These are phyloP conservation scores for Platichthys flesus DNA, from an alignment of 2,113 vertebrate species.

Conservation along the genomic window DNA sequence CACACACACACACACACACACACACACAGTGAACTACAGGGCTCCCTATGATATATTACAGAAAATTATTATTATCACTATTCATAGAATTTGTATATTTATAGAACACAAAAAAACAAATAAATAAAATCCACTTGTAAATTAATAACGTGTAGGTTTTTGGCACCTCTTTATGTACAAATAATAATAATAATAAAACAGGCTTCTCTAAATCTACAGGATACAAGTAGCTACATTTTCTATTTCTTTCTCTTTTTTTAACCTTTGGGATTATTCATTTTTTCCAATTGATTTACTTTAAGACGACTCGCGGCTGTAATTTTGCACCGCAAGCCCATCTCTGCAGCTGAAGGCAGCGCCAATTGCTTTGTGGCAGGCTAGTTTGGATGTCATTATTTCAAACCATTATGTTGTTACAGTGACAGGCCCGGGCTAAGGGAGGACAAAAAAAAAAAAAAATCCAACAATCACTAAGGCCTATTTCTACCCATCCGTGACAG, in stretches of 20 bases:
- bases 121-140: not conserved
- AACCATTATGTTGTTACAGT: constrained; percentile 82
- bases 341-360: constrained; percentile 67
- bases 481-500: constrained; percentile 74
- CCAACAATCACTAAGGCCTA: constrained; percentile 76
- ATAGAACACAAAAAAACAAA: not conserved
- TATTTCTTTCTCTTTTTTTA: constrained; percentile 16
- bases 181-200: not conserved
- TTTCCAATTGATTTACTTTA: constrained; percentile 73
- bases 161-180: not conserved
- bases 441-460: constrained; percentile 32
- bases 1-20: no score
- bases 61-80: not conserved
- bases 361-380: constrained; percentile 79
- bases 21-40: not conserved
- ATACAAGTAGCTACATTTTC: constrained; percentile 6
- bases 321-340: constrained; percentile 53
- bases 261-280: constrained; percentile 61
- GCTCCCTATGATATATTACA: not conserved
- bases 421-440: constrained; percentile 67
- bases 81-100: not conserved
- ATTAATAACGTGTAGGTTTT: constrained; percentile 3
- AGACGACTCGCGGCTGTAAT: constrained; percentile 71
- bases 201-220: not conserved
- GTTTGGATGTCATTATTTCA: constrained; percentile 83